A percentile compares a stretch with the other conserved stretches of the same genome.
These are phyloP conservation scores for Austrolebias charrua DNA, from an alignment of 2,797 vertebrate genomes.

Conservation along the genomic window DNA sequence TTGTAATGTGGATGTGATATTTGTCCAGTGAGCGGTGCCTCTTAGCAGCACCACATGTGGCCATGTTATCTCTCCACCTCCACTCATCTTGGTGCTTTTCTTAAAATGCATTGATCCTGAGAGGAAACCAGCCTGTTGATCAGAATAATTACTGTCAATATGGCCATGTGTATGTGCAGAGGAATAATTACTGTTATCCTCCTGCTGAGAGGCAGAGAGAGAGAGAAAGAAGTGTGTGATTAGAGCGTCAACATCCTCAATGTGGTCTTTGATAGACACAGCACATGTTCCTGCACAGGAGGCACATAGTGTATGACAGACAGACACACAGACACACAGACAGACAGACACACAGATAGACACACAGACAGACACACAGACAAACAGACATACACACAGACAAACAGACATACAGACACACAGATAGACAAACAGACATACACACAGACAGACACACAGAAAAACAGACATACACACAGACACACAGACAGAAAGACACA, in stretches of 20 bases:
- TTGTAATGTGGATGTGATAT: slow-evolving; percentile 70
- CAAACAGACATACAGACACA: no score
- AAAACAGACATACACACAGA: no score
- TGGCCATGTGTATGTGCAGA: slow-evolving; percentile 55
- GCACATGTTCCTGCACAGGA: slow-evolving; percentile 47
- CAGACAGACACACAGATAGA: no score
- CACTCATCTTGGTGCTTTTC: slow-evolving; percentile 46
- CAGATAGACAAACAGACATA: no score
- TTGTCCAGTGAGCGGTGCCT: slow-evolving; percentile 57
- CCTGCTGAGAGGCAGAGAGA: slow-evolving; percentile 63
- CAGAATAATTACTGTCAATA: slow-evolving; percentile 80
- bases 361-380: no score
- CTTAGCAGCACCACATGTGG: slow-evolving; percentile 68
- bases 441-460: no score
- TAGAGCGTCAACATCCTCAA: slow-evolving; percentile 74
- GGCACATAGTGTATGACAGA: slow-evolving; percentile 20
- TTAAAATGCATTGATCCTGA: slow-evolving; percentile 77
- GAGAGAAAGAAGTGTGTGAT: slow-evolving; percentile 76
- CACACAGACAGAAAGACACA: no score
- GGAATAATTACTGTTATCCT: slow-evolving; percentile 82
- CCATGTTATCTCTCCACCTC: slow-evolving; percentile 46
- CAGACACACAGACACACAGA: no score
- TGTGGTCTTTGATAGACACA: slow-evolving; percentile 66
- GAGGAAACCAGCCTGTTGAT: slow-evolving; percentile 82
- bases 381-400: no score